Evolutionary conservation across 2,113 vertebrate genomes (phyloP).

Genomic region (Phaethornis superciliosus): DNA sequence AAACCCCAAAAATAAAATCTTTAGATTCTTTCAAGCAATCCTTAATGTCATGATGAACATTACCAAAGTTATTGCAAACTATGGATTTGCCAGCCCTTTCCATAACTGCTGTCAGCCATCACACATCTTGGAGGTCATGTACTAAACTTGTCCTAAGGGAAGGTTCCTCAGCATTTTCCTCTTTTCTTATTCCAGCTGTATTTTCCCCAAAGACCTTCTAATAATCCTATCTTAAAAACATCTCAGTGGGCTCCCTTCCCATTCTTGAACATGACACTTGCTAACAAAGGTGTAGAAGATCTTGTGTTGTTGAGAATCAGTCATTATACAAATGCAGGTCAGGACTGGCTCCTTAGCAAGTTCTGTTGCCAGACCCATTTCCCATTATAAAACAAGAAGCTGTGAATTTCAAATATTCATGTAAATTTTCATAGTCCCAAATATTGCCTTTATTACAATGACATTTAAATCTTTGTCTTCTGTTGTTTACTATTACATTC

Average conservation of each 20-base stretch:
- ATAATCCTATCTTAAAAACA: not conserved
- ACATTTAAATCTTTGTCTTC: not conserved
- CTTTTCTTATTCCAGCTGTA: not conserved
- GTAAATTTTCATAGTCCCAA: not conserved
- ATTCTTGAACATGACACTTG: not conserved
- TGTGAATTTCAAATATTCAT: not conserved
- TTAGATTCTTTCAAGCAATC: not conserved
- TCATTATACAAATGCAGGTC: not conserved
- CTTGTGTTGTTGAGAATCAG: not conserved
- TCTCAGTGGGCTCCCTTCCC: not conserved
- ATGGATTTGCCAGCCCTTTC: not conserved
- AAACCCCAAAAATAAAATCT: not conserved
- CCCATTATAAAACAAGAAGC: not conserved
- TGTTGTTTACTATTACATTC: not conserved
- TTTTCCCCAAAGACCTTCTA: not conserved
- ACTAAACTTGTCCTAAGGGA: not conserved
- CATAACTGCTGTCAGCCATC: not conserved
- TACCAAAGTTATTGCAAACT: not conserved
- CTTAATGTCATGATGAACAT: not conserved
- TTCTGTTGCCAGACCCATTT: not conserved
- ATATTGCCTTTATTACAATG: not conserved
- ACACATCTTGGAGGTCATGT: not conserved
- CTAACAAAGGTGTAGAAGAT: not conserved
- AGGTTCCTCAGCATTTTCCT: not conserved
- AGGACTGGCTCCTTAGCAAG: not conserved